A percentile compares a stretch with the other conserved stretches of the same genome.
Conservation (phyloP, 2,888 invertebrate genomes). For the Amblyjoppa proteus region DNA sequence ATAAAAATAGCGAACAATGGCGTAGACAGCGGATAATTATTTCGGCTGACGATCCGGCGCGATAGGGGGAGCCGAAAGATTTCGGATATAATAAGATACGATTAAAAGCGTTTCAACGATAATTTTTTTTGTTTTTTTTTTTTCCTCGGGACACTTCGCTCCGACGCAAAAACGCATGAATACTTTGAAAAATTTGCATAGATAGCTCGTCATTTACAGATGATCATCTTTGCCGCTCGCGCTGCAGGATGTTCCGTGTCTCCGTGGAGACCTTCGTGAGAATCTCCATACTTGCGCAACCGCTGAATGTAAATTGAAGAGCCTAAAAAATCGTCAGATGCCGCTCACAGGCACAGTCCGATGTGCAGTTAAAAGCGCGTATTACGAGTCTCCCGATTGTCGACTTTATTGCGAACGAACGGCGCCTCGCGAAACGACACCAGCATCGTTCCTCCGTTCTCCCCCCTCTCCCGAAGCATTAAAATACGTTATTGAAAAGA, state of each 20-base stretch:
- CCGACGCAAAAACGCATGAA: not conserved
- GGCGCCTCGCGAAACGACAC: constrained; percentile 58
- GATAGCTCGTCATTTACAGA: constrained; percentile 62
- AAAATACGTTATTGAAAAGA: constrained; percentile 54
- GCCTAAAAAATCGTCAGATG: constrained; percentile 60
- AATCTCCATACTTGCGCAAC: constrained; percentile 58
- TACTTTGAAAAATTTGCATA: constrained; percentile 62
- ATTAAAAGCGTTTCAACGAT: constrained; percentile 19
- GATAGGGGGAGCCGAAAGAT: not conserved
- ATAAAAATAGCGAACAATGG: not conserved
- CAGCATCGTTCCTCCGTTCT: constrained; percentile 14
- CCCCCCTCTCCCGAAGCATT: constrained; percentile 7
- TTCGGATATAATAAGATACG: not conserved
- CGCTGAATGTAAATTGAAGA: constrained; percentile 43
- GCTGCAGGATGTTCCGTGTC: constrained; percentile 25
- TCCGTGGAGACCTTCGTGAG: constrained; percentile 47
- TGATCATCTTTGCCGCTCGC: constrained; percentile 44
- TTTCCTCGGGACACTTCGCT: not conserved
- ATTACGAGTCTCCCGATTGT: constrained; percentile 68
- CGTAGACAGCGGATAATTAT: not conserved
- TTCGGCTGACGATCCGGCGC: not conserved
- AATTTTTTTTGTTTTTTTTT: constrained; percentile 4
- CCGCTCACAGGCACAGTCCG: constrained; percentile 55
- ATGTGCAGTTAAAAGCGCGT: constrained; percentile 68
- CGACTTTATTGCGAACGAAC: constrained; percentile 66